Base-by-base conservation (phyloP, 2,888 invertebrate genomes). In the Trypoxylon attenuatum region DNA sequence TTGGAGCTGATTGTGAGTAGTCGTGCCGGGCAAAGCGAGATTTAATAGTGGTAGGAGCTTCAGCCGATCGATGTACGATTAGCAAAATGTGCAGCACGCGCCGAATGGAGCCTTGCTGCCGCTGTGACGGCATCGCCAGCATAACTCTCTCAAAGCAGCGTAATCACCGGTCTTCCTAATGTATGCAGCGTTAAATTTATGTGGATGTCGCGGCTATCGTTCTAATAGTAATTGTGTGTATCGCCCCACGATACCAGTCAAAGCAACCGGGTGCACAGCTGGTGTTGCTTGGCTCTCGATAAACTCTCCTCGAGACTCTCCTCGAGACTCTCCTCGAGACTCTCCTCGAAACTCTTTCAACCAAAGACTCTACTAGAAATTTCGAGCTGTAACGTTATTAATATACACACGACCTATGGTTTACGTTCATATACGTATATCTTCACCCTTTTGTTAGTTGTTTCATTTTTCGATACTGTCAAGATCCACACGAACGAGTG, bases 131-230 rank as follows among this genome's bases (percentile, higher is more conserved):
- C n/a, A n/a, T n/a, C n/a, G 23, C 8, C 4, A 38, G 38, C 25
- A 55, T 59, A 55, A 67, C 52, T 64, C 47, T 56, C 33, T 22
- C 54, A 56, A 5, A 21, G 16, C 3, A 41, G 19, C 57, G 41
- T 33, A 47, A 33, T 33, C 33, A 13, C 33, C 5, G 5, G 8
- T 3, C 33, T n/a, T 3, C n/a, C 16, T 72, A 70, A 74, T 77
- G 61, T 60, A 72, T 63, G 62, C 64, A 23, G 41, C 22, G 15
- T 6, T n/a, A 65, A 23, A 76, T 77, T 74, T 72, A 76, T 67
- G 57, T 18, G 13, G 39, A 46, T 56, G 59, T 50, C 52, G 3
- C 1, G 13, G 10, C 15, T 52, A 66, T 58, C 71, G 43, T 55
- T 15, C 29, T 62, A 62, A 69, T 53, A 62, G 19, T 59, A 65